A percentile compares a stretch with the other conserved stretches of the same genome.
phyloP scores from a whole-genome alignment of 2,113 vertebrate genomes.

The Nothoprocta perdicaria region DNA sequence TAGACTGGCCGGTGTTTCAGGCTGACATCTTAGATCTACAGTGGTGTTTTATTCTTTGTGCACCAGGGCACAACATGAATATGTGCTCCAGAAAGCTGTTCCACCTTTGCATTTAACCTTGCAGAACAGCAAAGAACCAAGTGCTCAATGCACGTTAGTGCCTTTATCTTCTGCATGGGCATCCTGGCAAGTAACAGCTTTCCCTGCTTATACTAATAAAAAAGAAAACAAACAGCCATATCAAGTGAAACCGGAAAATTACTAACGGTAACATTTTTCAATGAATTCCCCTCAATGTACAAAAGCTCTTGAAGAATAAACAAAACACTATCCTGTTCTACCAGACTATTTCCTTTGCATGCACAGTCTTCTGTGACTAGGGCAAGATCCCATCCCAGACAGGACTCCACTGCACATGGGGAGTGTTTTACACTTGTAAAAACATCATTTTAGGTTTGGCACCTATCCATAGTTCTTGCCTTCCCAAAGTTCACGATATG shows the following conservation, averaged over 20 bases:
- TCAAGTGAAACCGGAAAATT: background rate
- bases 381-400: background rate
- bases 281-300: background rate
- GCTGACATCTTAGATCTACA: background rate
- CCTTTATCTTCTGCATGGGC: background rate
- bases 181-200: background rate
- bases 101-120: background rate
- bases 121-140: background rate
- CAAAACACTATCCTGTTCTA: background rate
- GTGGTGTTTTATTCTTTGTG: background rate
- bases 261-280: background rate
- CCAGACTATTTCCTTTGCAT: background rate
- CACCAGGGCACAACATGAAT: background rate
- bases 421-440: background rate
- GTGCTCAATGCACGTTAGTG: background rate
- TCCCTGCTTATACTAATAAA: background rate
- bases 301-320: background rate
- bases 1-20: slow-evolving; percentile 2
- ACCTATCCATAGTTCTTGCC: background rate
- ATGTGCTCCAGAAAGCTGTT: background rate
- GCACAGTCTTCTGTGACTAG: background rate
- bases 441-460: background rate
- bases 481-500: background rate
- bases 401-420: background rate
- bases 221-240: background rate